These are phyloP conservation scores for Machimus rusticus DNA, from an alignment of 2,888 invertebrate species.

Conservation along the genomic window DNA sequence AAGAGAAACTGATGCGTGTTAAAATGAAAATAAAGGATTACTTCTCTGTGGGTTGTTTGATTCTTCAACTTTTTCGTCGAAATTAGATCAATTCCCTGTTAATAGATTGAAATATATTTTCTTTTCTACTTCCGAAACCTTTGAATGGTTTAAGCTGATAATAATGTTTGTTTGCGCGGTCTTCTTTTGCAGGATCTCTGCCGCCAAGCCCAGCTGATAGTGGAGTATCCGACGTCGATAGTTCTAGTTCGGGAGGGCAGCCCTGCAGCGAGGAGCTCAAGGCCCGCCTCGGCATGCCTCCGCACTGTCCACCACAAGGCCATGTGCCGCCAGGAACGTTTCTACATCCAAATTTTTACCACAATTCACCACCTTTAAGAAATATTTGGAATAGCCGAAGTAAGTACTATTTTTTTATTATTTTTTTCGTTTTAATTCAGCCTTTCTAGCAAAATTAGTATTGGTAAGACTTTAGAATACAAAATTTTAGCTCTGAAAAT, in stretches of 20 bases:
- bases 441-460: not conserved
- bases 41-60: not conserved
- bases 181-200: constrained; percentile 77
- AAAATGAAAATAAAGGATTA: not conserved
- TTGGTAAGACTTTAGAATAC: too few relatives aligned
- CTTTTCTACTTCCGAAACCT: not conserved
- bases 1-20: not conserved
- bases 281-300: constrained; percentile 81
- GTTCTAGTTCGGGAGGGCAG: constrained; percentile 83
- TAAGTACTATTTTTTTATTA: constrained; percentile 53
- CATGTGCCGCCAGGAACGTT: constrained; percentile 62
- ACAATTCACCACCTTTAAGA: constrained; percentile 65
- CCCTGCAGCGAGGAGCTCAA: constrained; percentile 79
- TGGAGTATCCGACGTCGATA: constrained; percentile 96
- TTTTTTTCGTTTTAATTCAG: not conserved
- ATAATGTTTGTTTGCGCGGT: constrained; percentile 12
- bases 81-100: constrained; percentile 28
- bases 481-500: too few relatives aligned
- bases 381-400: constrained; percentile 63
- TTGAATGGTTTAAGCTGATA: not conserved
- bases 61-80: not conserved
- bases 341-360: constrained; percentile 75
- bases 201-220: constrained; percentile 98
- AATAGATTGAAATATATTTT: not conserved
- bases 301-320: constrained; percentile 62